Evolutionary conservation across 2,888 invertebrate species (phyloP).

Genomic region (Craniophora ligustri): DNA sequence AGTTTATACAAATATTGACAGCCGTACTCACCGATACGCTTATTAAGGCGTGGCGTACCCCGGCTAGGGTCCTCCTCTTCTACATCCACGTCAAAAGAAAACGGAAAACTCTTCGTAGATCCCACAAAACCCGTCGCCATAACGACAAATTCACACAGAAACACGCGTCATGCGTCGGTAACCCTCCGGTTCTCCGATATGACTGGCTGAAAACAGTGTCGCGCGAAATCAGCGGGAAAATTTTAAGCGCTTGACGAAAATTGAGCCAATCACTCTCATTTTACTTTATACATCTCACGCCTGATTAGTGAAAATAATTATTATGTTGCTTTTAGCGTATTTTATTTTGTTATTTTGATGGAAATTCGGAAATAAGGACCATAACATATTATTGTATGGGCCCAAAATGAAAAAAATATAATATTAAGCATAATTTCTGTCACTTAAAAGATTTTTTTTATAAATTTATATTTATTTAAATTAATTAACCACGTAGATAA

Average conservation of each 20-base stretch:
- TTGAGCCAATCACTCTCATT: constrained; percentile 34
- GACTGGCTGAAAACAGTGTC: constrained; percentile 51
- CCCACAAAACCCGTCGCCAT: constrained; percentile 85
- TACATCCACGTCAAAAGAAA: constrained; percentile 84
- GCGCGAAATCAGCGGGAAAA: constrained; percentile 48
- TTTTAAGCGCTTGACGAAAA: constrained; percentile 52
- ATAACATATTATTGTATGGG: too few relatives aligned
- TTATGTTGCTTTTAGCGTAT: constrained; percentile 36
- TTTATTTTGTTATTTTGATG: constrained; percentile 43
- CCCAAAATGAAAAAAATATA: too few relatives aligned
- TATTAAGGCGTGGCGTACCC: constrained; percentile 73
- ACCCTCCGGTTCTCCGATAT: constrained; percentile 45
- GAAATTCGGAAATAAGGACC: constrained; percentile 41
- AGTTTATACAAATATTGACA: constrained; percentile 17
- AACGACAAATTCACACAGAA: constrained; percentile 45
- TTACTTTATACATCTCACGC: constrained; percentile 7
- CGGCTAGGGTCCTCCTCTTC: constrained; percentile 77
- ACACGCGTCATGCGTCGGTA: constrained; percentile 52
- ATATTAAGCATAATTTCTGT: too few relatives aligned
- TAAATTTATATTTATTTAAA: too few relatives aligned
- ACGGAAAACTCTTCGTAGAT: constrained; percentile 84
- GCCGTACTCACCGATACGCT: constrained; percentile 75
- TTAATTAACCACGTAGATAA: too few relatives aligned
- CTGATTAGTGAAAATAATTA: constrained; percentile 24
- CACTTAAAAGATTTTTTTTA: too few relatives aligned